Percentiles rank a stretch among this genome's conserved stretches.
These are phyloP conservation scores for Pterocles orientalis DNA, from an alignment of 2,113 vertebrate species.

Conservation along the genomic window DNA sequence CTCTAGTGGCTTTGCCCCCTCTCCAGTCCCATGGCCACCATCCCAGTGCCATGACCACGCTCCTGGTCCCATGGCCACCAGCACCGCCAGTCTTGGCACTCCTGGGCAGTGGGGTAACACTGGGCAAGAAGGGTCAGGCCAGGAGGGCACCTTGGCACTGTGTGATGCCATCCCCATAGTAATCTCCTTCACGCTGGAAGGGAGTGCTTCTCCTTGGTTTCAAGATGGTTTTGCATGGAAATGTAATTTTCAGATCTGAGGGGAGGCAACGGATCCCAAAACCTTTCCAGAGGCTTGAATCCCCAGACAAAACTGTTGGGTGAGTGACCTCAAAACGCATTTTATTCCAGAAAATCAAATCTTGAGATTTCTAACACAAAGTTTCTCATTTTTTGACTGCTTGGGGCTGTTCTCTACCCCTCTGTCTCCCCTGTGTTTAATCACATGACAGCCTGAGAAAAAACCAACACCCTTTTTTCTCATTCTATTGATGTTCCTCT, in stretches of 20 bases:
- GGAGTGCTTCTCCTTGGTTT: background rate
- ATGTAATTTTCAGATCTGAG: background rate
- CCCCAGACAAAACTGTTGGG: background rate
- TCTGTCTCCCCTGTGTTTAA: slow-evolving; percentile 9
- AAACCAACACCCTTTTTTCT: background rate
- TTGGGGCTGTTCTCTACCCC: slow-evolving; percentile 9
- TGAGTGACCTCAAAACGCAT: background rate
- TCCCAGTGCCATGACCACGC: background rate
- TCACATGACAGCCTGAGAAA: background rate
- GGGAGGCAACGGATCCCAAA: background rate
- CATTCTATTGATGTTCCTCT: slow-evolving; percentile 26
- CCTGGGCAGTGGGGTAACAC: fast-evolving
- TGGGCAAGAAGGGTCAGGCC: background rate
- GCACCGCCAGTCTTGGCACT: background rate
- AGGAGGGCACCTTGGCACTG: background rate
- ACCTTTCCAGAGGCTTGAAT: background rate
- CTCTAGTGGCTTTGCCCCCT: slow-evolving; percentile 45
- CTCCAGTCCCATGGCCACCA: background rate
- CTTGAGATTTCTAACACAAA: slow-evolving; percentile 24
- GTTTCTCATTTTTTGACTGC: slow-evolving; percentile 20
- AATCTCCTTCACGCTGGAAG: background rate
- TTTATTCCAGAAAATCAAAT: slow-evolving; percentile 26
- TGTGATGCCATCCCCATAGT: background rate
- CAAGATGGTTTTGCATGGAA: background rate
- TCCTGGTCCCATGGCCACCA: too few relatives aligned